Evolutionary conservation across 2,113 vertebrate genomes (phyloP), one percentile per base, ranked within the genome.

Genomic region (Meleagris gallopavo): DNA sequence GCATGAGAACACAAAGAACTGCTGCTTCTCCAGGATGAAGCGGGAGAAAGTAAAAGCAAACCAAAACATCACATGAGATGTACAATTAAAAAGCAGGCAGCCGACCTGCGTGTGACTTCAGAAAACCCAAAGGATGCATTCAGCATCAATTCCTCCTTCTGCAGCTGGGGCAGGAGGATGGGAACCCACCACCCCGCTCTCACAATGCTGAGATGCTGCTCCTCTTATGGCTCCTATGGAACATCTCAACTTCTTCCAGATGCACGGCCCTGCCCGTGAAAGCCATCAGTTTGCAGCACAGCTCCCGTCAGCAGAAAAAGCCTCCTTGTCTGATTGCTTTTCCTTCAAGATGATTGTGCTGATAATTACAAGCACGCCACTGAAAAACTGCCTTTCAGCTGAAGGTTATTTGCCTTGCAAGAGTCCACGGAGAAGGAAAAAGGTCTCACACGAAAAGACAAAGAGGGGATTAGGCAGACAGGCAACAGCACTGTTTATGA

Each of bases 191-290:
- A 46, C 16, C 58, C 82, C 32, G 3, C 34, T 58, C 66, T 57
- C 3, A 3, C 6, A 21, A 38, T 1, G 6, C 8, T 0, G 17
- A 76, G 76, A 70, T 0, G 3, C 8, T 29, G 5, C 32, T 78
- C 36, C 70, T 36, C 65, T 12, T 38, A 1, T 0, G 1, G 38
- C 25, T 12, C 32, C 2, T 1, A 36, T 81, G 64, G 32, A 61
- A 24, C 84, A 41, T 58, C 82, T 54, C 78, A 22, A 0, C 50
- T 57, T 22, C 72, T 67, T 11, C 27, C 38, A 41, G 25, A 79
- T 30, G 38, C 3, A 24, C 4, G 0, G 10, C 77, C 86, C 45
- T 70, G 52, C 48, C 24, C 24, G 2, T 13, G 73, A 36, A 30
- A 38, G 66, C 43, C 82, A 55, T 9, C 89, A 25, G n/a, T 7